These are phyloP conservation scores for Brienomyrus longianalis DNA, from an alignment of 2,113 vertebrate genomes.

Conservation along the genomic window DNA sequence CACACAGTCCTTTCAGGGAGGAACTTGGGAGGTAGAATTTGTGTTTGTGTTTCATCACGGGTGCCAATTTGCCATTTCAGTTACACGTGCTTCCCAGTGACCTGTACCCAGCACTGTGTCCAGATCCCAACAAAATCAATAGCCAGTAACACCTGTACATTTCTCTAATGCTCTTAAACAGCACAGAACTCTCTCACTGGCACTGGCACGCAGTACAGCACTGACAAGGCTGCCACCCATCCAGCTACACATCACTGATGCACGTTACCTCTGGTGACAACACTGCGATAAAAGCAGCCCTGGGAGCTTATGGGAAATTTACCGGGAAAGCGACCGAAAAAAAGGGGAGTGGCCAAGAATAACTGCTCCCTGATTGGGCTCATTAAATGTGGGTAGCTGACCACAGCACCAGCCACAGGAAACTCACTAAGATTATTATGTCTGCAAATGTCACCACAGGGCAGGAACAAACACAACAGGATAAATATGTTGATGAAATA, in stretches of 20 bases:
- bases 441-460: not conserved
- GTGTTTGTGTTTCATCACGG: not conserved
- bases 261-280: constrained; percentile 36
- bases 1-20: not conserved
- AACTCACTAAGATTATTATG: not conserved
- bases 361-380: not conserved
- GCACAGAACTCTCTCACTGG: constrained; percentile 47
- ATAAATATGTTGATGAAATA: not conserved
- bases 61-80: not conserved
- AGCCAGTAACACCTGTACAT: constrained; percentile 52
- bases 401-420: not conserved
- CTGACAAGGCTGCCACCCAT: constrained; percentile 27
- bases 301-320: constrained; percentile 40
- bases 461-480: not conserved
- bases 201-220: constrained; percentile 41
- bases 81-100: constrained; percentile 17
- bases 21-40: not conserved
- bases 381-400: not conserved
- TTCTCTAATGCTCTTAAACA: constrained; percentile 47
- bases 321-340: constrained; percentile 17
- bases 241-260: constrained; percentile 50
- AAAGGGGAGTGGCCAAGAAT: constrained; percentile 1
- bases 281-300: constrained; percentile 29
- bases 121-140: constrained; percentile 47
- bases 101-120: not conserved